These are phyloP conservation scores for Cepaea nemoralis DNA, from an alignment of 1,140 invertebrate species.

Conservation along the genomic window DNA sequence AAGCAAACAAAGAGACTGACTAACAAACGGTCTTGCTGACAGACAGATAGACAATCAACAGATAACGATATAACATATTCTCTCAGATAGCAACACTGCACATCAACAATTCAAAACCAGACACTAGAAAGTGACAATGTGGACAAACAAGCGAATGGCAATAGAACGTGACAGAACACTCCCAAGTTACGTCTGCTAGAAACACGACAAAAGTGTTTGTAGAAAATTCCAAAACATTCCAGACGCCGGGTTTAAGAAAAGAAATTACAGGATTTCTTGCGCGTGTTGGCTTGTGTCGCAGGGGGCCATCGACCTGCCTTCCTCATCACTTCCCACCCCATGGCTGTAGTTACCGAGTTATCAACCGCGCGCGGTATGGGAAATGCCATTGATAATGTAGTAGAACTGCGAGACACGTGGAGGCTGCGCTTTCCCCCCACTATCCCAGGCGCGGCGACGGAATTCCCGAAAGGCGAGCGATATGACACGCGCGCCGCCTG, in stretches of 20 bases:
- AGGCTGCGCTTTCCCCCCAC: not conserved
- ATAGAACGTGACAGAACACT: not conserved
- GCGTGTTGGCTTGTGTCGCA: not conserved
- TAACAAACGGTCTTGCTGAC: too few species aligned
- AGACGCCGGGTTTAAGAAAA: constrained; percentile 6
- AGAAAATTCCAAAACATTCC: constrained; percentile 38
- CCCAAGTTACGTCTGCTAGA: not conserved
- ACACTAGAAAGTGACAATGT: too few species aligned
- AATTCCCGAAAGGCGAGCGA: not conserved
- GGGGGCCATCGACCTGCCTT: not conserved
- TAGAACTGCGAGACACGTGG: not conserved
- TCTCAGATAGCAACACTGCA: too few species aligned
- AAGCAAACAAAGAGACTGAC: too few species aligned
- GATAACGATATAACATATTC: too few species aligned
- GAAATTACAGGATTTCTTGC: constrained; percentile 1
- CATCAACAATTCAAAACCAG: too few species aligned
- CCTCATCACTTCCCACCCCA: not conserved
- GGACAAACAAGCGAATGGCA: not conserved
- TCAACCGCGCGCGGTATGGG: not conserved
- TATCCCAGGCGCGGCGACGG: not conserved
- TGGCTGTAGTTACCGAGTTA: constrained; percentile 19
- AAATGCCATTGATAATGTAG: constrained; percentile 4
- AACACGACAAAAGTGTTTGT: not conserved
- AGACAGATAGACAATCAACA: too few species aligned
- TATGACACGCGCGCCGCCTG: not conserved